Conservation (phyloP, 2,797 vertebrate species). For the Sebastes reedi region DNA sequence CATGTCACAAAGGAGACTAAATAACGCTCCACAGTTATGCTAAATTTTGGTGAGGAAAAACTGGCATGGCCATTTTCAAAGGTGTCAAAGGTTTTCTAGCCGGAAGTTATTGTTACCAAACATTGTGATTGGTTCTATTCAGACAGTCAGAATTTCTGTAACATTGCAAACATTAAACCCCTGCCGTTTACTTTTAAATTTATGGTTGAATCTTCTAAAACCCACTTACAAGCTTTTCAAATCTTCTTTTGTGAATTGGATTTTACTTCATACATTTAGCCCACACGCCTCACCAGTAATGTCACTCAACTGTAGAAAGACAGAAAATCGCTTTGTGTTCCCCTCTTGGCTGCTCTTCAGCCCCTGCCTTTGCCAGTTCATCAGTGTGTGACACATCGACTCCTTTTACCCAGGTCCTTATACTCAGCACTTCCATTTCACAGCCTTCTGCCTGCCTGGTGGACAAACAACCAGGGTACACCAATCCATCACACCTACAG, state of each 20-base stretch:
- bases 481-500: constrained; percentile 21
- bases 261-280: neutral
- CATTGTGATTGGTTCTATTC: neutral
- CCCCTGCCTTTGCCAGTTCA: constrained; percentile 4
- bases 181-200: neutral
- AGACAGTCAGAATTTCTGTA: neutral
- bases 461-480: constrained; percentile 1
- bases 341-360: neutral
- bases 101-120: too few relatives aligned
- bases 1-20: too few relatives aligned
- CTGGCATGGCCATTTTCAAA: too few relatives aligned
- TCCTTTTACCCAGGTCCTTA: neutral
- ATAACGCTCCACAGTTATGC: too few relatives aligned
- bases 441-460: constrained; percentile 13
- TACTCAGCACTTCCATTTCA: constrained; percentile 39
- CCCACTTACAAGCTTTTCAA: neutral
- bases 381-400: constrained; percentile 16
- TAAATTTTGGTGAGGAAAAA: too few relatives aligned
- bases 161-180: neutral
- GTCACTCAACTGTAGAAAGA: neutral
- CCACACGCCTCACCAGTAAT: neutral
- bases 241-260: neutral
- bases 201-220: neutral
- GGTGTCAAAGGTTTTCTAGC: too few relatives aligned
- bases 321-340: neutral